These are phyloP conservation scores for Poeciliopsis gracilis DNA, from an alignment of 2,797 vertebrate species.

Conservation along the genomic window DNA sequence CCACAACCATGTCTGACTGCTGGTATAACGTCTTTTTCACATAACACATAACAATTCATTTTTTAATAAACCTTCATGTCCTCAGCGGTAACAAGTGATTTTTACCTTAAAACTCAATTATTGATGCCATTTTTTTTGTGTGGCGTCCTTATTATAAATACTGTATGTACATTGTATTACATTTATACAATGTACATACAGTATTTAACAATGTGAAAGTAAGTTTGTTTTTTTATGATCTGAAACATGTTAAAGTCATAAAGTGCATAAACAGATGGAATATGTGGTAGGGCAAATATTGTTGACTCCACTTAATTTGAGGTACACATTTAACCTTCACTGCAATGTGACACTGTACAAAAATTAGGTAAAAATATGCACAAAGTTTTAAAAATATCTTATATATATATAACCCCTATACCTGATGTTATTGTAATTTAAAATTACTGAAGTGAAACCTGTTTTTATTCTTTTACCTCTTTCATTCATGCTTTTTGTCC, in stretches of 20 bases:
- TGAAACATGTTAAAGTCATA: background rate
- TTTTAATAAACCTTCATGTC: background rate
- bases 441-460: background rate
- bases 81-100: background rate
- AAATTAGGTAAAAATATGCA: background rate
- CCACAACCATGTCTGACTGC: background rate
- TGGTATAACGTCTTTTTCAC: background rate
- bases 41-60: accelerated
- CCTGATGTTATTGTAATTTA: background rate
- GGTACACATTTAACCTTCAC: background rate
- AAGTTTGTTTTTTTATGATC: background rate
- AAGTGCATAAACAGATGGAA: background rate
- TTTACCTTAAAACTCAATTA: background rate
- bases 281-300: background rate
- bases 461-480: background rate
- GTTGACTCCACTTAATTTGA: background rate
- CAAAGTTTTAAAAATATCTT: background rate
- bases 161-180: too few species aligned
- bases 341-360: background rate
- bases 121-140: background rate
- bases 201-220: too few species aligned
- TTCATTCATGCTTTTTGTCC: background rate
- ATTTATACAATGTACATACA: too few species aligned
- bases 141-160: background rate
- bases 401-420: background rate